Evolutionary conservation across 2,797 vertebrate species (phyloP).

Genomic region (Pterois miles): DNA sequence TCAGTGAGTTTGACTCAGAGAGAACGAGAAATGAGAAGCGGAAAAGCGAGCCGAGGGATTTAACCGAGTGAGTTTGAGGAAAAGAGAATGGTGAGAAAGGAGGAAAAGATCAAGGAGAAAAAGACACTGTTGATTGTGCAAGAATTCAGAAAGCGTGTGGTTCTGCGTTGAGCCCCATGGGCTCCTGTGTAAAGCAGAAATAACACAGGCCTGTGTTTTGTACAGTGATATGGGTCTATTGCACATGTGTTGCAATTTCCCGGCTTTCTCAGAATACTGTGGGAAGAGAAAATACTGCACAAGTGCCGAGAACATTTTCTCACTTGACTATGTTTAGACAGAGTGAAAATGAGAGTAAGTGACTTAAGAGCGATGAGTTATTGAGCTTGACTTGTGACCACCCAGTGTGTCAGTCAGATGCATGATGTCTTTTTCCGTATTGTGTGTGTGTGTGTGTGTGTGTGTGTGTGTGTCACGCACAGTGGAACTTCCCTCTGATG

Average conservation of each 20-base stretch:
- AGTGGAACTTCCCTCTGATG: slow-evolving; percentile 99
- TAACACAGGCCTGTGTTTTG: slow-evolving; percentile 77
- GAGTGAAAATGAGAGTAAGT: slow-evolving; percentile 76
- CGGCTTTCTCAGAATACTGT: slow-evolving; percentile 75
- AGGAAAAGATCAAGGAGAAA: slow-evolving; percentile 71
- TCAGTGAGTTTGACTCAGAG: slow-evolving; percentile 56
- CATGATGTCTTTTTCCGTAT: slow-evolving; percentile 63
- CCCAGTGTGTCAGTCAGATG: slow-evolving; percentile 72
- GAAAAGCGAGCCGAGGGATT: slow-evolving; percentile 38
- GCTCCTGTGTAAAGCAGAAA: slow-evolving; percentile 77
- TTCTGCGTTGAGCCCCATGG: slow-evolving; percentile 73
- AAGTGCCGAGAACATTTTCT: slow-evolving; percentile 76
- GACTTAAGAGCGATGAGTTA: slow-evolving; percentile 76
- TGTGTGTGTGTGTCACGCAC: slow-evolving; percentile 55
- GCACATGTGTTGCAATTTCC: slow-evolving; percentile 81
- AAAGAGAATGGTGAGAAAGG: slow-evolving; percentile 66
- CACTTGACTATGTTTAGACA: slow-evolving; percentile 78
- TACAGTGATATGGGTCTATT: slow-evolving; percentile 73
- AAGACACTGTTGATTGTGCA: slow-evolving; percentile 74
- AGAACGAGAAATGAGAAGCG: slow-evolving; percentile 61
- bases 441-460: slow-evolving; percentile 40
- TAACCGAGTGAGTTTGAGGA: slow-evolving; percentile 37
- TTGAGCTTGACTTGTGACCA: slow-evolving; percentile 76
- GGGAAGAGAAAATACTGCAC: slow-evolving; percentile 75
- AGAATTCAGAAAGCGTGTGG: slow-evolving; percentile 75